These are phyloP conservation scores for Sebastes jordani DNA, from an alignment of 2,797 vertebrate genomes.

Conservation along the genomic window DNA sequence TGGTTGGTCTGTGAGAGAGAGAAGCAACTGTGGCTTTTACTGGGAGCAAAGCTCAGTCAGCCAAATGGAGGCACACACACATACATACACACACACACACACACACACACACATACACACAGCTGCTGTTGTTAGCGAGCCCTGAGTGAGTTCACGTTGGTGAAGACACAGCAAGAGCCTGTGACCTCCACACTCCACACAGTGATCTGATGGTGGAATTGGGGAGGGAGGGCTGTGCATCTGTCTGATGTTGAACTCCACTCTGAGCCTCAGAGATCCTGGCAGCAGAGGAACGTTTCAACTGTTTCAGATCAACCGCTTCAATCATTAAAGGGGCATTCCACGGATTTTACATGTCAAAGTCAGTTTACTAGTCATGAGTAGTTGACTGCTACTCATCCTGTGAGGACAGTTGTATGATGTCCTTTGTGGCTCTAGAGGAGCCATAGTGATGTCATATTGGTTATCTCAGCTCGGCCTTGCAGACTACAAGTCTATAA, in stretches of 20 bases:
- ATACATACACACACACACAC: not conserved
- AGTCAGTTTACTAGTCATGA: not conserved
- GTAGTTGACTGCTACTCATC: not conserved
- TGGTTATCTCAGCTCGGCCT: too few species aligned
- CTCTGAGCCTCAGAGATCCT: not conserved
- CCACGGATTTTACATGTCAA: not conserved
- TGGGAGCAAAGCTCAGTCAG: constrained; percentile 27
- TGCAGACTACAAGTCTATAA: not conserved
- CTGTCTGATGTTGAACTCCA: constrained; percentile 35
- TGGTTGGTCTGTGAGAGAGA: constrained; percentile 24
- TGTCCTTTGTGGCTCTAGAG: not conserved
- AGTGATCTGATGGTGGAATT: constrained; percentile 7
- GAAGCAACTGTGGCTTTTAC: constrained; percentile 54
- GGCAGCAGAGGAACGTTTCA: not conserved
- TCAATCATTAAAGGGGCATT: too few species aligned
- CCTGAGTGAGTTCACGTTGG: constrained; percentile 42
- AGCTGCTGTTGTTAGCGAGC: not conserved
- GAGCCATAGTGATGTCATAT: not conserved
- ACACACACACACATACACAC: not conserved
- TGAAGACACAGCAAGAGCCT: constrained; percentile 39
- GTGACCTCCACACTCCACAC: constrained; percentile 37
- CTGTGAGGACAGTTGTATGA: not conserved
- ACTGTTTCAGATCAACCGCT: too few species aligned
- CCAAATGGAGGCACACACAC: constrained; percentile 51
- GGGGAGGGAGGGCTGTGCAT: not conserved